Percentiles rank a stretch among this genome's conserved stretches.
phyloP scores from a whole-genome alignment of 2,888 invertebrate species.

The Dryadula phaetusa region DNA sequence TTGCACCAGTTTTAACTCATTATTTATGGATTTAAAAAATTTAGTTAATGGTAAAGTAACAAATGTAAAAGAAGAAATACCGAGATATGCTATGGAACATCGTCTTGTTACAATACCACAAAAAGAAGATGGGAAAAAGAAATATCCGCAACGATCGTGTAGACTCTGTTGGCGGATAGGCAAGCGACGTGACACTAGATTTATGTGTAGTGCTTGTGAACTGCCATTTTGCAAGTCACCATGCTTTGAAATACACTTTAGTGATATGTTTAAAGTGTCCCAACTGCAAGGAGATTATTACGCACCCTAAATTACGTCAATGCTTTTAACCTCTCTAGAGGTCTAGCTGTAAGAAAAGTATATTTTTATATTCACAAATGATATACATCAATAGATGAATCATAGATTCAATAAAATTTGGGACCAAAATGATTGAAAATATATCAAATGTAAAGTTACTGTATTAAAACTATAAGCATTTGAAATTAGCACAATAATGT shows the following conservation, averaged over 20 bases:
- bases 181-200: conserved; percentile 76
- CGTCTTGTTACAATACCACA: conserved; percentile 81
- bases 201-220: conserved; percentile 80
- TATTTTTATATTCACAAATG: conserved; percentile 49
- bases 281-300: conserved; percentile 78
- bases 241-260: conserved; percentile 79
- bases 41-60: conserved; percentile 79
- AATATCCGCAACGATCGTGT: conserved; percentile 81
- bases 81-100: conserved; percentile 68
- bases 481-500: conserved; percentile 65
- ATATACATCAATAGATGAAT: conserved; percentile 51
- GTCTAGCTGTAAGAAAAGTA: conserved; percentile 45
- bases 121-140: conserved; percentile 82
- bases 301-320: conserved; percentile 64
- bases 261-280: conserved; percentile 75
- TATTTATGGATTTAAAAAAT: conserved; percentile 81
- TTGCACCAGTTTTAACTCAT: conserved; percentile 77
- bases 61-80: conserved; percentile 66
- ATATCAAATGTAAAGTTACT: conserved; percentile 33
- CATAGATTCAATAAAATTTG: conserved; percentile 55
- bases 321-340: conserved; percentile 47
- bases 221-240: conserved; percentile 80
- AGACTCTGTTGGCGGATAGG: conserved; percentile 81
- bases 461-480: conserved; percentile 19
- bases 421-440: conserved; percentile 54